Conservation (phyloP, 2,797 vertebrate species). For the Pangasius krempfi region DNA sequence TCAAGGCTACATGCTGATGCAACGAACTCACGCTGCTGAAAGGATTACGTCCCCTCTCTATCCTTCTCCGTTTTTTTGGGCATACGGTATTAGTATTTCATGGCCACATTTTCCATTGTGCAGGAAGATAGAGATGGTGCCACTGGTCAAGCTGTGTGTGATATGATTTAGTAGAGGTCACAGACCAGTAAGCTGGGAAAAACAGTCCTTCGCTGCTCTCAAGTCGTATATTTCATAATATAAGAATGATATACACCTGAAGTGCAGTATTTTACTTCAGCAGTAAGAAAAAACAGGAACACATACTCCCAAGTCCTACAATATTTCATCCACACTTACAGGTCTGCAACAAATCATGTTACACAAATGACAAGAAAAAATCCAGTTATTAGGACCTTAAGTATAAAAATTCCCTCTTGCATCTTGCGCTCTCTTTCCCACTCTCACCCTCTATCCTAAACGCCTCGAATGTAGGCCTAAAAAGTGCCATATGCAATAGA, state of each 20-base stretch:
- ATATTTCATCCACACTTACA: slow-evolving; percentile 59
- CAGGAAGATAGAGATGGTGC: slow-evolving; percentile 28
- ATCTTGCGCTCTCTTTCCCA: background rate
- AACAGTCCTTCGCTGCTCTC: slow-evolving; percentile 55
- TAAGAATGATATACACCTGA: slow-evolving; percentile 65
- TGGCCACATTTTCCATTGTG: slow-evolving; percentile 7
- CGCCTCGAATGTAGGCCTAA: slow-evolving; percentile 71
- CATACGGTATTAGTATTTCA: slow-evolving; percentile 2
- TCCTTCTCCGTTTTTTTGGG: slow-evolving; percentile 5
- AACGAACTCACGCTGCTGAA: slow-evolving; percentile 9
- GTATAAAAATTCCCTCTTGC: slow-evolving; percentile 65
- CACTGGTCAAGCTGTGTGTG: slow-evolving; percentile 10
- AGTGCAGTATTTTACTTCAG: slow-evolving; percentile 63
- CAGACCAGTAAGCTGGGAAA: slow-evolving; percentile 58
- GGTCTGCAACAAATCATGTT: slow-evolving; percentile 69
- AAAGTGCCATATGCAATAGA: slow-evolving; percentile 71
- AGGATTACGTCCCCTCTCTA: background rate
- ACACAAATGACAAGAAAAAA: slow-evolving; percentile 63
- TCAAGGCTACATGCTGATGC: slow-evolving; percentile 10
- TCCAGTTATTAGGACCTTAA: slow-evolving; percentile 72
- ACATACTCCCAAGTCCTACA: slow-evolving; percentile 38
- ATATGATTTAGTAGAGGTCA: slow-evolving; percentile 47
- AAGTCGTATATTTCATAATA: slow-evolving; percentile 64
- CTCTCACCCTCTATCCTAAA: slow-evolving; percentile 59
- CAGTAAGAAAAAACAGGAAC: slow-evolving; percentile 47